Base-by-base conservation (phyloP, 2,797 vertebrate genomes). In the Poecilia gillii region DNA sequence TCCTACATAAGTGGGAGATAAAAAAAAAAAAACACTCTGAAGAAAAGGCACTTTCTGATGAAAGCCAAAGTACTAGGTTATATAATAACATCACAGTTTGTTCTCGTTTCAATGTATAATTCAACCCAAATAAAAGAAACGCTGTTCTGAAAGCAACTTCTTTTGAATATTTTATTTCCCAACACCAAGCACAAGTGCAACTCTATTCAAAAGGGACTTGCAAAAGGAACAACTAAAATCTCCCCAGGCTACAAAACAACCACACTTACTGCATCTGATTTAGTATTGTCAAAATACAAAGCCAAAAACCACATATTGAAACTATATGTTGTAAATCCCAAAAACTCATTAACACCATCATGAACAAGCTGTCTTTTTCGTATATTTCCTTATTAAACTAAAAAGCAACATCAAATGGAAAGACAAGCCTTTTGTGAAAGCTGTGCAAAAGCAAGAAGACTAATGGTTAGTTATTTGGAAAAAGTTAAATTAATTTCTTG, bases 141-240 rank as follows among this genome's bases (percentile, higher is more conserved):
- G 1, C 79, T 78, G 57, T 78, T 90, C 88, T 92, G 87, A 93
- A 93, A 94, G 90, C 84, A 73, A 66, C 78, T 87, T 84, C 82
- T 76, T 68, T 43, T 93, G 83, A 94, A 94, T 95, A 92, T 94
- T 95, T 94, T 41, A 95, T 93, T 85, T 53, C 76, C 76, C 73
- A 72, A 78, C 77, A 88, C 76, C 59, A 86, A 83, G 76, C 80
- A 82, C 74, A n/a, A 75, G 55, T 74, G 28, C 51, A 43, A 41
- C 73, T 80, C 81, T 77, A 75, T 83, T 83, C 79, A 79, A 9
- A 3, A 73, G 83, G 20, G 49, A 18, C 55, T 43, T 31, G 47
- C 43, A 53, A 64, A 43, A 47, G 23, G 64, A 47, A 53, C 45
- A 49, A 6, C 31, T 12, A 43, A 75, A 41, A 84, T 81, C 68